Evolutionary conservation across 2,113 vertebrate genomes (phyloP).

Genomic region (Aplodontia rufa): DNA sequence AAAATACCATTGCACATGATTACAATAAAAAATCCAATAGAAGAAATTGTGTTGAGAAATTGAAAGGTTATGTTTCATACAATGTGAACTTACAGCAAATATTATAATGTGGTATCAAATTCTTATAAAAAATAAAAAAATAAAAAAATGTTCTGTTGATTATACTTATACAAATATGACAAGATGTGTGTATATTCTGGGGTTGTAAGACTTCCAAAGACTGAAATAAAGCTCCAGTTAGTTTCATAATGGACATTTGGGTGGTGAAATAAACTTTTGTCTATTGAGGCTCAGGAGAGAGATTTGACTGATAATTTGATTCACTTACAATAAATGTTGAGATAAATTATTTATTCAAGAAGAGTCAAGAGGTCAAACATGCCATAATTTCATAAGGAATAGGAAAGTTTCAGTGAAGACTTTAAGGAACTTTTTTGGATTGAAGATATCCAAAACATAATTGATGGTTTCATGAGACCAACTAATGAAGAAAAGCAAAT

Average conservation of each 20-base stretch:
- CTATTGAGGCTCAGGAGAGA: background rate
- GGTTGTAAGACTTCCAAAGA: background rate
- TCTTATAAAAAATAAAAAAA: background rate
- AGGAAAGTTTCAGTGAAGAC: background rate
- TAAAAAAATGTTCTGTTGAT: background rate
- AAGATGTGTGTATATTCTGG: background rate
- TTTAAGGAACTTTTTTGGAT: background rate
- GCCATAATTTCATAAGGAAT: background rate
- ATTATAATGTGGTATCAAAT: background rate
- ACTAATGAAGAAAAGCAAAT: conserved; percentile 27
- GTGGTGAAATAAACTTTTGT: background rate
- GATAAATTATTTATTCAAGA: conserved; percentile 28
- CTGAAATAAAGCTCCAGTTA: background rate
- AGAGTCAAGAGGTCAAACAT: background rate
- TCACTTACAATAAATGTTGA: conserved; percentile 45
- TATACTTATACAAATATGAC: background rate
- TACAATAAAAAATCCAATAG: background rate
- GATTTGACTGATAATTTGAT: background rate
- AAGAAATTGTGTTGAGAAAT: background rate
- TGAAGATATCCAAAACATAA: background rate
- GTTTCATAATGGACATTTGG: background rate
- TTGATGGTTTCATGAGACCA: background rate
- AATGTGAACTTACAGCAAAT: background rate
- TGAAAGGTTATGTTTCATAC: background rate
- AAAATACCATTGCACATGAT: background rate